These are phyloP conservation scores for Drosophila aldrichi DNA, from an alignment of 2,888 invertebrate genomes.

Conservation along the genomic window DNA sequence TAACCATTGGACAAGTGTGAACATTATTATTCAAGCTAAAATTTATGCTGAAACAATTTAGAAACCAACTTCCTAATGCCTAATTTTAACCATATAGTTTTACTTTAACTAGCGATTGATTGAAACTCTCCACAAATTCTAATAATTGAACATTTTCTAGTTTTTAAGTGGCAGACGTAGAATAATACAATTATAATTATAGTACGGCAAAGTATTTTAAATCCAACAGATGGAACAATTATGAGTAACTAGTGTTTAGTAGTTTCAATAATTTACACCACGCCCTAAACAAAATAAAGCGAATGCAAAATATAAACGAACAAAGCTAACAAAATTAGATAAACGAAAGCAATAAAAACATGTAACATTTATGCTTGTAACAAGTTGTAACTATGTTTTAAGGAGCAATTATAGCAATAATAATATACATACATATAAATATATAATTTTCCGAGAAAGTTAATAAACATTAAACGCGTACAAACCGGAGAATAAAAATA, in stretches of 20 bases:
- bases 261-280: slow-evolving; percentile 79
- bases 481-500: slow-evolving; percentile 13
- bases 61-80: slow-evolving; percentile 46
- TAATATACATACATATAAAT: slow-evolving; percentile 51
- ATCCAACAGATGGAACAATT: slow-evolving; percentile 62
- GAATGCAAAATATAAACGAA: slow-evolving; percentile 46
- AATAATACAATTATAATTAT: slow-evolving; percentile 30
- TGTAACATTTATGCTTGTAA: slow-evolving; percentile 63
- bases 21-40: slow-evolving; percentile 59
- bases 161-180: slow-evolving; percentile 40
- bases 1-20: slow-evolving; percentile 74
- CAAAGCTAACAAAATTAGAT: slow-evolving; percentile 63
- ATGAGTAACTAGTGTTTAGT: slow-evolving; percentile 71
- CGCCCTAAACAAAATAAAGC: slow-evolving; percentile 33
- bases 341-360: slow-evolving; percentile 68
- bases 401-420: slow-evolving; percentile 69
- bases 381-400: slow-evolving; percentile 66
- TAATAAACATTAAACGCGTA: slow-evolving; percentile 64
- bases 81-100: slow-evolving; percentile 28
- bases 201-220: slow-evolving; percentile 55
- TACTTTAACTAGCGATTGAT: slow-evolving; percentile 26
- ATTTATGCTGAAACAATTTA: slow-evolving; percentile 69
- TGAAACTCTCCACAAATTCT: slow-evolving; percentile 37
- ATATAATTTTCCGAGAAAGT: slow-evolving; percentile 67
- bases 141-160: slow-evolving; percentile 47